Evolutionary conservation across 2,113 vertebrate species (phyloP), one percentile per base, ranked within the genome.

Genomic region (Sphaerodactylus townsendi): DNA sequence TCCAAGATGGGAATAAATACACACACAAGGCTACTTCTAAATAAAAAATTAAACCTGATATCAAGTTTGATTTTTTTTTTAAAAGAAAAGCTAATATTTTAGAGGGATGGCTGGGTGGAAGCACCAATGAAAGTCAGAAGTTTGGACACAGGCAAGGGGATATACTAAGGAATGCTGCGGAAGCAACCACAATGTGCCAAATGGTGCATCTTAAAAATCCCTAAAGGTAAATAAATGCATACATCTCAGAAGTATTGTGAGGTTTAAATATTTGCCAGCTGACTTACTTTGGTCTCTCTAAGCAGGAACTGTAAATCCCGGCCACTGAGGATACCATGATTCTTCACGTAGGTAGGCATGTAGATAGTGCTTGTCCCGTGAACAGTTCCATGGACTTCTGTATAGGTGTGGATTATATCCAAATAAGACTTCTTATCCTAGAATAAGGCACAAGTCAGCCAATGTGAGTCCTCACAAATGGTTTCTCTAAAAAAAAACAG

Each of bases 251-350:
- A 37, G 1, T 56, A 6, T 25, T 10, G 59, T 39, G 23, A 62
- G 5, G 23, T 7, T 62, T 62, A 28, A 28, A 62, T 28, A 10
- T n/a, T 13, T 37, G 9, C 19, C 8, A 87, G 15, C 2, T 44
- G 88, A 83, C 93, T 92, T 88, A 98, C 97, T 92, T 97, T 97
- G 78, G 98, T 99, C 95, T 99, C 98, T 41, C 99, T 93, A 62
- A 99, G 97, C 0, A 99, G 98, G 92, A 99, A 98, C 87, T 99
- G 99, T 85, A 99, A 94, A 93, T 99, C 99, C 1, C 98, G 90
- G 33, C 99, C 99, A 2, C 98, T 99, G 92, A 99, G 97, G 88
- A 99, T 99, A 13, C 99, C 99, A 0, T 99, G 98, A 93, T 99
- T 99, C 93, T 97, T 98, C 1, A 99, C 98, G 0, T 99, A 99